Base-by-base conservation (phyloP, 2,113 vertebrate genomes). In the Albula glossodonta region DNA sequence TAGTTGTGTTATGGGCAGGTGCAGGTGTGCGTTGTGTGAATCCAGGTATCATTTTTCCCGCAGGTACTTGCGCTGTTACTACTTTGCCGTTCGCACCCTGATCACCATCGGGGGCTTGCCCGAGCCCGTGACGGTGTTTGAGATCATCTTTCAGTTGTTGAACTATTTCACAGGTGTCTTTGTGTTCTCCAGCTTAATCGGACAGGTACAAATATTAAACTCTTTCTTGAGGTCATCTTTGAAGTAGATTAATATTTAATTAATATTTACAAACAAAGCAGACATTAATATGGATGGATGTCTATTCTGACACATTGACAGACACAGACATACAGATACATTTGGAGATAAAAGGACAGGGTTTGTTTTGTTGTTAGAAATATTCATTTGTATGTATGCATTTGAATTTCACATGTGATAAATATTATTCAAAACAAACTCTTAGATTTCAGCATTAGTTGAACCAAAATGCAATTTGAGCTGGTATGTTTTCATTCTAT, bases 81-180 rank as follows among this genome's bases (percentile, higher is more conserved):
- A 99, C 90, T 98, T 93, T 90, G 97, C 98, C 0, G 96, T 98
- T 56, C 96, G 97, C 25, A 97, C 96, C 78, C 93, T 99, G 78
- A 98, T 99, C 94, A 99, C 97, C 85, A 99, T 99, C 0, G 97
- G 98, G 0, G 97, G 98, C 78, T 96, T 99, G 83, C 91, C 97
- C 1, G 97, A 98, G 91, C 98, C 98, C n/a, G 87, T 94, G 0
- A 98, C 96, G 0, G 87, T 89, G n/a, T 99, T 97, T 89, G 97
- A 99, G 94, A 97, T 98, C 50, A 0, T 91, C 84, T 99, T 99
- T 89, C 98, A 99, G 90, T 94, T 98, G 89, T 60, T 94, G 51
- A 98, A 99, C 94, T 99, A 96, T 89, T 99, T 99, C 92, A 91
- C 93, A 25, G 98, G 98, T 0, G 96, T 98, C 88, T 99, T 99